These are phyloP conservation scores for Podilymbus podiceps DNA, from an alignment of 2,113 vertebrate genomes.

Conservation along the genomic window DNA sequence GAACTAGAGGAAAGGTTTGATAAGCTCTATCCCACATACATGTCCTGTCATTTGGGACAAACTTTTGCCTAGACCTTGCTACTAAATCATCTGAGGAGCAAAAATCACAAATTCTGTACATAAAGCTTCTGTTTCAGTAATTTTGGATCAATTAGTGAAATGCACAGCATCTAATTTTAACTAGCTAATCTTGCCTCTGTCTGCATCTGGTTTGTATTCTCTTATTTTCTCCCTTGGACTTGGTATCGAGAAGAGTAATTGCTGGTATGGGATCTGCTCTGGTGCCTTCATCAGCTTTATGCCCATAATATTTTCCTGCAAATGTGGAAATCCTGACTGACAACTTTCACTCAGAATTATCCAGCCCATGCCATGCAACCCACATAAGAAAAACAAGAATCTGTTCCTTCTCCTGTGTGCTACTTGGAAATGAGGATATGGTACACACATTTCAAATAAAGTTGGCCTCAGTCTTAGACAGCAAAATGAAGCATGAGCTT, in stretches of 20 bases:
- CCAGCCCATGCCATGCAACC: not conserved
- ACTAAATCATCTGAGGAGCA: not conserved
- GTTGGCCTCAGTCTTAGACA: not conserved
- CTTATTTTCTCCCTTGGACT: not conserved
- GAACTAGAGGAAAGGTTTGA: not conserved
- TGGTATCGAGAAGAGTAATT: not conserved
- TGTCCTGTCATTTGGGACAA: not conserved
- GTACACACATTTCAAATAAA: not conserved
- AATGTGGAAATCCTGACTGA: fast-evolving
- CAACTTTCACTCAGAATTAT: not conserved
- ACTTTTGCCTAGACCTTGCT: not conserved
- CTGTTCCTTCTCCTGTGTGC: not conserved
- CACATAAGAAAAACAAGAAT: not conserved
- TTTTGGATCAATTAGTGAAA: not conserved
- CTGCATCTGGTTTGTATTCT: not conserved
- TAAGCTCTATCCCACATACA: not conserved
- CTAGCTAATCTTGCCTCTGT: not conserved
- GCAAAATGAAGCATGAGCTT: not conserved
- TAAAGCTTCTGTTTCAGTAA: not conserved
- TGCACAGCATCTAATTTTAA: not conserved
- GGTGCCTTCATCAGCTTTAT: not conserved
- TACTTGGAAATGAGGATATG: not conserved
- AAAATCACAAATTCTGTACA: not conserved
- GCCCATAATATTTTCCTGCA: not conserved
- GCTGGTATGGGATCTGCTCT: not conserved